phyloP scores from a whole-genome alignment of 2,113 vertebrate species.

The Tiliqua scincoides region DNA sequence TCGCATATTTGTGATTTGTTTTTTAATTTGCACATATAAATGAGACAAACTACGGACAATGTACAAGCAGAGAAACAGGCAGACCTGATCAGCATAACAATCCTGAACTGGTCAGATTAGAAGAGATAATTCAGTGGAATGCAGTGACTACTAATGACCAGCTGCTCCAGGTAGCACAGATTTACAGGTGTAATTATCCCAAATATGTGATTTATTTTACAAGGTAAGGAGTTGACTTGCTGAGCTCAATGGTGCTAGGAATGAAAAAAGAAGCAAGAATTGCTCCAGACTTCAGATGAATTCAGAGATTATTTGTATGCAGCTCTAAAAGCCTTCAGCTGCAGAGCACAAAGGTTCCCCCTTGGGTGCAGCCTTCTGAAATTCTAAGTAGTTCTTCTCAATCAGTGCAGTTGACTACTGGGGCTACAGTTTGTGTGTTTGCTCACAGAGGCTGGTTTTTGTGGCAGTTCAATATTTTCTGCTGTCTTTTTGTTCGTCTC shows the following conservation, averaged over 20 bases:
- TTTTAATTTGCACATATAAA: background rate
- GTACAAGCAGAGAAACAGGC: background rate
- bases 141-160: slow-evolving; percentile 30
- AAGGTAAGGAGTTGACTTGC: slow-evolving; percentile 25
- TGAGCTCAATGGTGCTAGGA: background rate
- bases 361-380: background rate
- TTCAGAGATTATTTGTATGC: background rate
- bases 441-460: background rate
- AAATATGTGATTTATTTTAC: background rate
- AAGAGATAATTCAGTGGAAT: fast-evolving
- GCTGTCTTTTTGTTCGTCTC: background rate
- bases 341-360: background rate
- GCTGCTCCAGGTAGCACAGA: background rate
- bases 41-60: background rate
- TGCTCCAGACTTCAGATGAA: background rate
- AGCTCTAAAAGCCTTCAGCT: background rate
- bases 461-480: background rate
- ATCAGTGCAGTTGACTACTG: background rate
- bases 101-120: fast-evolving
- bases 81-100: background rate
- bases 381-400: background rate
- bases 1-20: background rate
- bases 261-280: fast-evolving
- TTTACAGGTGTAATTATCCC: fast-evolving
- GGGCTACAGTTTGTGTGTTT: background rate